Evolutionary conservation across 2,888 invertebrate genomes (phyloP).

Genomic region (Alcis repandata): DNA sequence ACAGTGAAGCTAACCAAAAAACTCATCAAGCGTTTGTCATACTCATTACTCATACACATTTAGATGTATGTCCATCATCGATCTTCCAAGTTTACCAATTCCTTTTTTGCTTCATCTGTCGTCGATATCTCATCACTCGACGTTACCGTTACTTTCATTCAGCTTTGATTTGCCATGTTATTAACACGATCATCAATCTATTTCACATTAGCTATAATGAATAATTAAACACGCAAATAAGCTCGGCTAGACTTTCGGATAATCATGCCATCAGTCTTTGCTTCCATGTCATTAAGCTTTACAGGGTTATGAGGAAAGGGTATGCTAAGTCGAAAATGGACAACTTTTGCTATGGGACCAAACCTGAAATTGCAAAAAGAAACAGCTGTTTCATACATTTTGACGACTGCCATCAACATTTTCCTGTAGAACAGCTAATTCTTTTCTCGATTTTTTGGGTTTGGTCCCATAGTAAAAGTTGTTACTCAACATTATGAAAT

Average conservation of each 20-base stretch:
- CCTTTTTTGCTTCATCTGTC: conserved; percentile 16
- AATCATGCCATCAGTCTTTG: conserved; percentile 14
- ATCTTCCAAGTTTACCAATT: conserved; percentile 2
- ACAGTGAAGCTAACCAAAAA: too few species aligned
- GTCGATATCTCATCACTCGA: conserved; percentile 12
- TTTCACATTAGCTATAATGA: conserved; percentile 22
- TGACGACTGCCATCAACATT: too few species aligned
- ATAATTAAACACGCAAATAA: conserved; percentile 17
- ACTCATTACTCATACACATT: background rate
- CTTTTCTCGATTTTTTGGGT: too few species aligned
- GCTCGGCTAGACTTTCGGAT: conserved; percentile 3
- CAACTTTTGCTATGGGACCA: too few species aligned
- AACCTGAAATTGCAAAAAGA: too few species aligned
- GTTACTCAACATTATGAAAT: too few species aligned
- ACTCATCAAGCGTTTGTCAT: too few species aligned
- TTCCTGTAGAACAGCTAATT: too few species aligned
- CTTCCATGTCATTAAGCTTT: conserved; percentile 9
- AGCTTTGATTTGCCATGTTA: conserved; percentile 20
- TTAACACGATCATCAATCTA: conserved; percentile 29
- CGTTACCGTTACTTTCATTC: conserved; percentile 20
- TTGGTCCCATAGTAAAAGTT: too few species aligned
- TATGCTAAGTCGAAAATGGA: too few species aligned
- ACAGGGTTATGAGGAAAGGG: too few species aligned
- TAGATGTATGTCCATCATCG: background rate
- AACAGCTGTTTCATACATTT: too few species aligned